Percentiles rank a stretch among this genome's conserved stretches.
These are phyloP conservation scores for Regulus satrapa DNA, from an alignment of 2,113 vertebrate species.

Conservation along the genomic window DNA sequence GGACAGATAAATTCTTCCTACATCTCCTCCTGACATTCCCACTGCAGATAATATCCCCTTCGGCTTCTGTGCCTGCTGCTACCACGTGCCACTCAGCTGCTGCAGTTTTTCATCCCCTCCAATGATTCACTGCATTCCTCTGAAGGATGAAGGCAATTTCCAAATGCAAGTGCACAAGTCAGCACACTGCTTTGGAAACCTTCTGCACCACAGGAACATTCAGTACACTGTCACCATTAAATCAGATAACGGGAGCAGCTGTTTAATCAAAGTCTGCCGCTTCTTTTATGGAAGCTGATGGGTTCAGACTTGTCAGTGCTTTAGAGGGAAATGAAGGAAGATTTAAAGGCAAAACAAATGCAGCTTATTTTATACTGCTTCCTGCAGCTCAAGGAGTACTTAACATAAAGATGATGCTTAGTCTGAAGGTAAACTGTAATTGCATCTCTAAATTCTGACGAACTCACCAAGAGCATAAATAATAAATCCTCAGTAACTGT, in stretches of 20 bases:
- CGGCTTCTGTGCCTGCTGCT: not conserved
- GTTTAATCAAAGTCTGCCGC: not conserved
- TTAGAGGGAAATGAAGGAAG: not conserved
- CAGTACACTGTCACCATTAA: not conserved
- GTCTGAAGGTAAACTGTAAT: not conserved
- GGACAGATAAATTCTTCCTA: not conserved
- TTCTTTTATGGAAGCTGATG: not conserved
- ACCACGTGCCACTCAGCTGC: not conserved
- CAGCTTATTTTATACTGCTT: not conserved
- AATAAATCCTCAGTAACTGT: not conserved
- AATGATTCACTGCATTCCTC: not conserved
- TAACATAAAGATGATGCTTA: not conserved
- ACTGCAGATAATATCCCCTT: not conserved
- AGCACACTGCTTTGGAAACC: slow-evolving; percentile 6
- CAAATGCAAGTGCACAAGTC: not conserved
- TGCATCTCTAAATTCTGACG: not conserved
- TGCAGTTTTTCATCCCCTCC: not conserved
- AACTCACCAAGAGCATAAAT: not conserved
- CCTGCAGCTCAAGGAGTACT: not conserved
- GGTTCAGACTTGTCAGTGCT: not conserved
- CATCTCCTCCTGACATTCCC: not conserved
- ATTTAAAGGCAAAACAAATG: not conserved
- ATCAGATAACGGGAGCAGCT: not conserved
- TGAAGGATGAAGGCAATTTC: not conserved
- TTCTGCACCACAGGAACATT: slow-evolving; percentile 13